Conservation (phyloP, 2,888 invertebrate species). For the Hemistola chrysoprasaria region DNA sequence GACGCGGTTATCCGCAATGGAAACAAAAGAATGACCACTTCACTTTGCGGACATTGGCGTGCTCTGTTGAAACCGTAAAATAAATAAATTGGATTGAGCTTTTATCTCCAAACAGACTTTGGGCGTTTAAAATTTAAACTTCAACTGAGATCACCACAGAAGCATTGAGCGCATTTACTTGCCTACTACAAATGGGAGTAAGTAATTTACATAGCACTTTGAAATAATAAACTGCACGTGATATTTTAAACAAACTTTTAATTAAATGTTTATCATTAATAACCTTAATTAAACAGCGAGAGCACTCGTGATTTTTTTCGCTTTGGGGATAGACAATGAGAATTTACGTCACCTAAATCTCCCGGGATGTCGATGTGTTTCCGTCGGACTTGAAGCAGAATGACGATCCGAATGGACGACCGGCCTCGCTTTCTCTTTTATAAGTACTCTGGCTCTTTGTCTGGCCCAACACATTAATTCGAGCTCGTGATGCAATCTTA, state of each 20-base stretch:
- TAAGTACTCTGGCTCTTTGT: constrained; percentile 66
- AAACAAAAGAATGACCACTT: constrained; percentile 66
- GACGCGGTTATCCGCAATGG: constrained; percentile 57
- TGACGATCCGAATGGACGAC: constrained; percentile 31
- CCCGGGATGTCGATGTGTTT: constrained; percentile 27
- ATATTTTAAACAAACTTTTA: constrained; percentile 16
- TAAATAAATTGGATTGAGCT: constrained; percentile 19
- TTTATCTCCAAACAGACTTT: constrained; percentile 17
- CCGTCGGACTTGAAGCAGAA: constrained; percentile 20
- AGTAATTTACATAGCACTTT: background rate
- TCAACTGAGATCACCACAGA: constrained; percentile 6
- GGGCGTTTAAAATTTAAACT: constrained; percentile 8
- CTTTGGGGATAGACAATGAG: constrained; percentile 21
- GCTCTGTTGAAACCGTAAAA: constrained; percentile 22
- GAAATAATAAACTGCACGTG: constrained; percentile 10
- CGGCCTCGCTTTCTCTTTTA: constrained; percentile 66
- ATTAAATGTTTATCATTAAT: constrained; percentile 17
- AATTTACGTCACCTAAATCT: constrained; percentile 25
- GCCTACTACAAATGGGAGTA: constrained; percentile 13
- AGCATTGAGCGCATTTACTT: constrained; percentile 7
- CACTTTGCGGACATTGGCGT: constrained; percentile 47
- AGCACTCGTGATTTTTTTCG: constrained; percentile 11
- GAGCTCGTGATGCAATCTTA: constrained; percentile 60
- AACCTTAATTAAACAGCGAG: constrained; percentile 17
- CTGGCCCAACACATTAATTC: constrained; percentile 68